Conservation (phyloP, 1,140 invertebrate genomes). For the Drosophila takahashii region DNA sequence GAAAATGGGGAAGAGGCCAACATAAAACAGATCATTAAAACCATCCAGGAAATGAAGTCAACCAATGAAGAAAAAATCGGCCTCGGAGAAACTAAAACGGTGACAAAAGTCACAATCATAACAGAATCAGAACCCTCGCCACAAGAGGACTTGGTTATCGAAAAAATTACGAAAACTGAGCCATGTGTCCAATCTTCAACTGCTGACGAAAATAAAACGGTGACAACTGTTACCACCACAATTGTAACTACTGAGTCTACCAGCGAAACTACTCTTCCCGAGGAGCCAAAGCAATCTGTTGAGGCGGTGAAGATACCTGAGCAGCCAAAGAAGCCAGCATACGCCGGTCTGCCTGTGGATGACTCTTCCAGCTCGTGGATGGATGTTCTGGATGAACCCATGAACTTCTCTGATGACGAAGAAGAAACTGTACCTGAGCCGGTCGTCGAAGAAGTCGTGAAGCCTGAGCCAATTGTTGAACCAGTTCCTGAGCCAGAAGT, state of each 20-base stretch:
- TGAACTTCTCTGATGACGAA: constrained; percentile 84
- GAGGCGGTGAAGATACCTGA: constrained; percentile 13
- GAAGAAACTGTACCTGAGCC: constrained; percentile 19
- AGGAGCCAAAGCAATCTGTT: constrained; percentile 21
- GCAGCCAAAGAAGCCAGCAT: constrained; percentile 60
- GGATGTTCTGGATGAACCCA: constrained; percentile 86
- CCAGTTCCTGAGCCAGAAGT: constrained; percentile 10
- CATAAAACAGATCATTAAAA: constrained; percentile 66
- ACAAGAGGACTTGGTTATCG: not conserved
- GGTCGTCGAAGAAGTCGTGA: not conserved
- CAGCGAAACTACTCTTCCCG: not conserved
- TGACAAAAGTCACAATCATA: not conserved
- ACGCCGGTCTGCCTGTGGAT: constrained; percentile 85
- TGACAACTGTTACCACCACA: not conserved
- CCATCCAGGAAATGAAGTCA: constrained; percentile 58
- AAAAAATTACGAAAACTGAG: constrained; percentile 1
- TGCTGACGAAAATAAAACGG: not conserved
- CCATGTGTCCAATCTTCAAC: not conserved
- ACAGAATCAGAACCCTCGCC: not conserved
- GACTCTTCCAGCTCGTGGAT: constrained; percentile 85
- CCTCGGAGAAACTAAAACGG: not conserved
- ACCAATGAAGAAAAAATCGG: not conserved
- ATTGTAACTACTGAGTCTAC: not conserved
- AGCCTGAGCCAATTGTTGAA: constrained; percentile 7
- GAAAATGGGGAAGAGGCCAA: constrained; percentile 66